These are phyloP conservation scores for Gopherus evgoodei DNA, from an alignment of 2,113 vertebrate genomes.

Conservation along the genomic window DNA sequence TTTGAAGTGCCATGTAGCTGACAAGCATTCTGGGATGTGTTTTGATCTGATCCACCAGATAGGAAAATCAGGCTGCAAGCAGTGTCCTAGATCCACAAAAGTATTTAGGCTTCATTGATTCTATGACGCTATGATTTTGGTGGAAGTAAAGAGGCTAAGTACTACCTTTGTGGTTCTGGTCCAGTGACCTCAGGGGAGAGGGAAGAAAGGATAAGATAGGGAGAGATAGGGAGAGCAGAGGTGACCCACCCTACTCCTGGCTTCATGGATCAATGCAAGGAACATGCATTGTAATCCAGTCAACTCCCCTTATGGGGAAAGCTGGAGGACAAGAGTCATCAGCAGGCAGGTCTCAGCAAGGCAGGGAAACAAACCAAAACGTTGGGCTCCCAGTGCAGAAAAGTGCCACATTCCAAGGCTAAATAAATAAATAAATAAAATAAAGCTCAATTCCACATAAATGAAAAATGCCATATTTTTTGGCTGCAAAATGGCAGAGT, in stretches of 20 bases:
- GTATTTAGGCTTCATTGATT: not conserved
- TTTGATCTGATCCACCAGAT: not conserved
- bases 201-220: not conserved
- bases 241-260: not conserved
- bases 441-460: not conserved
- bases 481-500: not conserved
- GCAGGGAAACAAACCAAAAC: not conserved
- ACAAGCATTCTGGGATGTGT: not conserved
- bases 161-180: not conserved
- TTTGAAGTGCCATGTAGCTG: not conserved
- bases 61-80: not conserved
- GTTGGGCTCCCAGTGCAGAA: not conserved
- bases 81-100: not conserved
- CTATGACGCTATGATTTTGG: not conserved
- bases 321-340: no score
- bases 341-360: not conserved
- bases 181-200: not conserved
- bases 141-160: not conserved
- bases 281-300: not conserved
- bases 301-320: not conserved
- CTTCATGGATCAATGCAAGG: not conserved
- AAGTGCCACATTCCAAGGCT: not conserved
- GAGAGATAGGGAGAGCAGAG: not conserved
- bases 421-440: no score
- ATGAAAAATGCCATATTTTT: not conserved